These are phyloP conservation scores for Okapia johnstoni DNA, from an alignment of 2,113 vertebrate genomes.

Conservation along the genomic window DNA sequence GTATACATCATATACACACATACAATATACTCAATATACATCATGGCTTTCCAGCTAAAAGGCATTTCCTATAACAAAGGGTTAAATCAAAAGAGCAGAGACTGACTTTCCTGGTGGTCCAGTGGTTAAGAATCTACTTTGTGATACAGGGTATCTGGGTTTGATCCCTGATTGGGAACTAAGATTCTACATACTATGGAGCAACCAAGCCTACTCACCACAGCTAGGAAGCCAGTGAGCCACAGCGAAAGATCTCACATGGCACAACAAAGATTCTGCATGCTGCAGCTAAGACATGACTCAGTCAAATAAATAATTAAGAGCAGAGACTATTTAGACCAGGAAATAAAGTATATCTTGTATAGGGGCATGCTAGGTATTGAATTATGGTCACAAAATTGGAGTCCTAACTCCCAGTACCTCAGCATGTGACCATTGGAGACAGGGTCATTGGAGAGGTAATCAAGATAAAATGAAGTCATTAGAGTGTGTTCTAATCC, in stretches of 20 bases:
- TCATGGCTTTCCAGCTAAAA: neutral
- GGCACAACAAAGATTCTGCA: neutral
- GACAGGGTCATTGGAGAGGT: neutral
- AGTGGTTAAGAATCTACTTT: neutral
- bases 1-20: no score
- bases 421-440: neutral
- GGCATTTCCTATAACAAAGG: neutral
- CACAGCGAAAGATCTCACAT: neutral
- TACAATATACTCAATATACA: no score
- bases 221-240: neutral
- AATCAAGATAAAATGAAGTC: neutral
- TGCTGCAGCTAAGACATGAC: neutral
- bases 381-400: neutral
- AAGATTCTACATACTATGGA: neutral
- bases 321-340: neutral
- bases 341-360: neutral
- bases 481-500: neutral
- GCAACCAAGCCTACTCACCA: neutral
- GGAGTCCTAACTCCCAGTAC: neutral
- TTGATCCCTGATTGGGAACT: neutral
- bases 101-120: neutral
- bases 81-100: neutral
- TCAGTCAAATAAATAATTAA: neutral
- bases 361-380: neutral
- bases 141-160: neutral